A percentile compares a stretch with the other conserved stretches of the same genome.
Evolutionary conservation across 1,140 invertebrate genomes (phyloP).

Genomic region (Drosophila serrata): DNA sequence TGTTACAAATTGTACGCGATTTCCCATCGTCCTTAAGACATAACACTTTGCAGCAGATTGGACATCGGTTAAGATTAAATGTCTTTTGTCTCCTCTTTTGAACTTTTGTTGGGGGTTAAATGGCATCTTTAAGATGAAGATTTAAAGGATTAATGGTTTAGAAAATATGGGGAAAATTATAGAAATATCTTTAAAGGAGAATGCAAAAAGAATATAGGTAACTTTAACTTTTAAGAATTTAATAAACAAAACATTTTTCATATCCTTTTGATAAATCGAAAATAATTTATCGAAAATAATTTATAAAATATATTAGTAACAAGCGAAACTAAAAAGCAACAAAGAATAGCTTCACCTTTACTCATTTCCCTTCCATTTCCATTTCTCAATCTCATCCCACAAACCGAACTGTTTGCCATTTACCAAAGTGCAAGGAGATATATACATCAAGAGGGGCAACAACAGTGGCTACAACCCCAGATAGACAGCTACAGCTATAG

Average conservation of each 20-base stretch:
- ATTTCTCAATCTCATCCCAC: constrained; percentile 28
- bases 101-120: constrained; percentile 72
- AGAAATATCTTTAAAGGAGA: too few species aligned
- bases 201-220: too few species aligned
- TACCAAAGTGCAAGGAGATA: constrained; percentile 78
- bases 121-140: constrained; percentile 48
- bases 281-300: constrained; percentile 21
- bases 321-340: constrained; percentile 20
- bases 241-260: neutral
- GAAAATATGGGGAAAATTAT: neutral
- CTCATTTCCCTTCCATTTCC: constrained; percentile 8
- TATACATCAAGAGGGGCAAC: constrained; percentile 69
- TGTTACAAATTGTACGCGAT: constrained; percentile 83
- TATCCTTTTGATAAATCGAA: constrained; percentile 9
- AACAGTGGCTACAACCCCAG: constrained; percentile 37
- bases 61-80: constrained; percentile 64
- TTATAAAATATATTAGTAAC: constrained; percentile 16
- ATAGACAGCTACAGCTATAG: constrained; percentile 21
- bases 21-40: constrained; percentile 63
- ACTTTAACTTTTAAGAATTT: neutral
- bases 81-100: constrained; percentile 69
- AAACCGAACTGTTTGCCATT: constrained; percentile 65
- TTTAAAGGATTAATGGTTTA: constrained; percentile 18
- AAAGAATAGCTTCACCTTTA: constrained; percentile 22
- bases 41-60: constrained; percentile 56